Percentiles rank a stretch among this genome's conserved stretches.
Conservation (phyloP, 2,113 vertebrate species). For the Cyprinodon variegatus region DNA sequence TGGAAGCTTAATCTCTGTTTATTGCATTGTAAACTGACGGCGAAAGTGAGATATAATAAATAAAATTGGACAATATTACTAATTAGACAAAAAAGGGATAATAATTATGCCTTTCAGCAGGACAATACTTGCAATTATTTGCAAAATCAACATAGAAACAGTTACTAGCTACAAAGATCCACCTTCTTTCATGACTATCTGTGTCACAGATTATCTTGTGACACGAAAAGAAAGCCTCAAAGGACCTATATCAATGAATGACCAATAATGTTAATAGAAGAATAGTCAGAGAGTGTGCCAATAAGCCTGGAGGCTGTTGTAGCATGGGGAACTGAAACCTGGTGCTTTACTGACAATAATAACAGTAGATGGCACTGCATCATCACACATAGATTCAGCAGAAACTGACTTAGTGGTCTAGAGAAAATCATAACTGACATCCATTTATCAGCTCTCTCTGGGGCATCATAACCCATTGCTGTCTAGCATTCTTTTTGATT, state of each 20-base stretch:
- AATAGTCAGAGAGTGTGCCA: not conserved
- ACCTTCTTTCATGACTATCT: not conserved
- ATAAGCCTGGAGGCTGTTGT: not conserved
- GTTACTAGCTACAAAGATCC: not conserved
- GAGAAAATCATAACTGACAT: not conserved
- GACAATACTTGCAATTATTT: not conserved
- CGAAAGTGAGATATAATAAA: too few species aligned
- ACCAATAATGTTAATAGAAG: too few species aligned
- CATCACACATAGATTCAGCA: not conserved
- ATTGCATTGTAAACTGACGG: too few species aligned
- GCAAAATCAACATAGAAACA: not conserved
- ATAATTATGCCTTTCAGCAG: too few species aligned
- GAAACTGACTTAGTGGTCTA: not conserved
- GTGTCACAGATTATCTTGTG: not conserved
- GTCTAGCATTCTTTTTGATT: not conserved
- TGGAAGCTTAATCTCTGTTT: too few species aligned
- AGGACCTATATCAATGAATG: too few species aligned
- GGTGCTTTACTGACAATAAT: not conserved
- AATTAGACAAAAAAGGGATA: too few species aligned
- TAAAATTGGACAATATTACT: too few species aligned
- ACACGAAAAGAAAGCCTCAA: too few species aligned
- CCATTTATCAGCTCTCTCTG: not conserved
- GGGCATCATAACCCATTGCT: not conserved
- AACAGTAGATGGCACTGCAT: conserved; percentile 64
- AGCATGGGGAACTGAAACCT: not conserved